phyloP scores from a whole-genome alignment of 2,888 invertebrate genomes.

The Drosophila yooni region DNA sequence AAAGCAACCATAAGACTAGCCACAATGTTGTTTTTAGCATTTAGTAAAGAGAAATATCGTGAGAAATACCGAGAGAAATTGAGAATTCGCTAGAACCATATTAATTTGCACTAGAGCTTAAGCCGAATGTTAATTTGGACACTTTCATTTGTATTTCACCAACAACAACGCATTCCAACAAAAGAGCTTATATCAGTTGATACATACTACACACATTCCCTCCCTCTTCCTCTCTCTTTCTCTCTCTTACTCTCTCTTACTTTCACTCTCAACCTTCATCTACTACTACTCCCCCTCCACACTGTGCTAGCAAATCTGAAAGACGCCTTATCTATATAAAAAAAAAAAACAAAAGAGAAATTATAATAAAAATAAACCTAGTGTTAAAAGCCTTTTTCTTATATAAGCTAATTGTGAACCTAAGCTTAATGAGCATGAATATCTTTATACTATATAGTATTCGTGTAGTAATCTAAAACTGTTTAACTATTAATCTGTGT shows the following conservation, averaged over 20 bases:
- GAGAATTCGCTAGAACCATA: conserved; percentile 2
- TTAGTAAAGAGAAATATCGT: conserved; percentile 31
- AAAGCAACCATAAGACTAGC: conserved; percentile 66
- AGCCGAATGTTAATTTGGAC: conserved; percentile 12
- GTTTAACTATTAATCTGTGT: conserved; percentile 30
- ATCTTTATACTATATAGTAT: conserved; percentile 30
- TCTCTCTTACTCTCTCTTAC: background rate
- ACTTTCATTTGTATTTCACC: conserved; percentile 6
- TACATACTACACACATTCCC: background rate
- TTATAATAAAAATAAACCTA: conserved; percentile 11
- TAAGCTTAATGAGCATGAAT: conserved; percentile 23
- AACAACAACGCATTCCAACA: conserved; percentile 32
- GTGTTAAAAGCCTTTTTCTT: conserved; percentile 44
- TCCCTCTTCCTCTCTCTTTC: background rate
- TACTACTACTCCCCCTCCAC: conserved; percentile 5
- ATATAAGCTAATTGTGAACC: conserved; percentile 52
- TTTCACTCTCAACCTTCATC: background rate
- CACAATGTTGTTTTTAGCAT: conserved; percentile 66
- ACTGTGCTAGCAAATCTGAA: conserved; percentile 47
- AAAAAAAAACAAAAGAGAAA: background rate
- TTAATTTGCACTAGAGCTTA: conserved; percentile 4
- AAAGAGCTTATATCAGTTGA: conserved; percentile 2
- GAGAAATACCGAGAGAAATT: conserved; percentile 5
- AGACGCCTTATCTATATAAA: conserved; percentile 54
- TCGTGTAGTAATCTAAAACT: conserved; percentile 37